Base-by-base conservation (phyloP, 2,113 vertebrate species). In the Sinocyclocheilus maitianheensis region DNA sequence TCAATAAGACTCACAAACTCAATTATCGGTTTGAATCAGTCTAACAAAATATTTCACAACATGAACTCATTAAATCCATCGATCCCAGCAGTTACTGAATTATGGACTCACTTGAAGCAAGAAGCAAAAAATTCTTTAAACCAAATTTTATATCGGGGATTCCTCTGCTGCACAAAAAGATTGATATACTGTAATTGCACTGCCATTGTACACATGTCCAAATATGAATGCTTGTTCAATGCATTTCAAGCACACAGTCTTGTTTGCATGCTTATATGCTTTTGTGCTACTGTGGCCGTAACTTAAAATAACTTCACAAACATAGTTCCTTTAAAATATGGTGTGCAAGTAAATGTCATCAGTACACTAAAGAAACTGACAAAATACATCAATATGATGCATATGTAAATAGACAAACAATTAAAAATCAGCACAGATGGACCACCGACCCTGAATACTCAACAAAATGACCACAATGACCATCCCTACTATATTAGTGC, bases 381-480 rank as follows among this genome's bases (percentile, higher is more conserved):
- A 9, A 69, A 69, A 69, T 14, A 37, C 2, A 0, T 67, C 63
- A 13, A 16, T 67, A 14, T 5, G 26, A 30, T 6, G 18, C 14
- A 67, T 5, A 4, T 62, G 22, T 63, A 24, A 63, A 63, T 34
- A 67, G 13, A 67, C 26, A 13, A 67, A 67, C 13, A 67, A 30
- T 34, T 26, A 26, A 65, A 67, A 67, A 67, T 71, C 67, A 37
- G 30, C 67, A 71, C 67, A 71, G 30, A 71, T 71, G 67, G 67
- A 71, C 67, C 67, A 37, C 67, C 30, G 30, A 76, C 43, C n/a
- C 2, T 2, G 3, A 76, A 24, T 24, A 13, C 74, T 76, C 74
- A 76, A 77, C 58, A 26, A 65, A 37, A 71, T 37, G 14, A 37
- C 67, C 16, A 34, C 67, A 71, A 10, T 71, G 67, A 71, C 16